Percentiles rank a stretch among this genome's conserved stretches.
These are phyloP conservation scores for Climacteris rufus DNA, from an alignment of 2,113 vertebrate species.

Conservation along the genomic window DNA sequence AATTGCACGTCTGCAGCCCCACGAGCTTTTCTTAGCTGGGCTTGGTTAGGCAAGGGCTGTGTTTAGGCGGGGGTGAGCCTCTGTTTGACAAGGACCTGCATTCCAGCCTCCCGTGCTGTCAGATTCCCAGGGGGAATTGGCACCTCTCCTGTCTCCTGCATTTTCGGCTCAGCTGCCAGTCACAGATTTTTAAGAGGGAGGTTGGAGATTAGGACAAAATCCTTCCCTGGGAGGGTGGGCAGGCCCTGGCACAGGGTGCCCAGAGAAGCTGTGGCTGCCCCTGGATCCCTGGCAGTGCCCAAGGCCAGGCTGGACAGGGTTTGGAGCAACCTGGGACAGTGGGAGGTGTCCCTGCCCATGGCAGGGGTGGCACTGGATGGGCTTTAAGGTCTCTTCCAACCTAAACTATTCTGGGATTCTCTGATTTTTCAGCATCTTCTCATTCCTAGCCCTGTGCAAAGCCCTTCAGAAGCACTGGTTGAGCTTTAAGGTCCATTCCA, in stretches of 20 bases:
- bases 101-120: neutral
- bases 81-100: neutral
- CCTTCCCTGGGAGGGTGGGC: neutral
- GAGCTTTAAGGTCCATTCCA: neutral
- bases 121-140: neutral
- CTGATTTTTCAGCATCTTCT: neutral
- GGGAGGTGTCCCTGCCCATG: neutral
- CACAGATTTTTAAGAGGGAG: neutral
- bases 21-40: slow-evolving; percentile 22
- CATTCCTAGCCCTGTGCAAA: neutral
- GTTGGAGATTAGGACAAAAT: neutral
- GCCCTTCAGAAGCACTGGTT: neutral
- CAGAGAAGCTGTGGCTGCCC: neutral
- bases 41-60: slow-evolving; percentile 9
- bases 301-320: neutral
- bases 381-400: neutral
- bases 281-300: neutral
- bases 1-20: neutral
- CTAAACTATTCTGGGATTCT: neutral
- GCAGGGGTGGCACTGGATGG: neutral
- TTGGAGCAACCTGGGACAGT: neutral
- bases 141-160: neutral
- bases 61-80: neutral
- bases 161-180: neutral
- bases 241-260: neutral